These are phyloP conservation scores for Apostichopus leukothele DNA, from an alignment of 53 echinoderm and acorn worm species.

Conservation along the genomic window DNA sequence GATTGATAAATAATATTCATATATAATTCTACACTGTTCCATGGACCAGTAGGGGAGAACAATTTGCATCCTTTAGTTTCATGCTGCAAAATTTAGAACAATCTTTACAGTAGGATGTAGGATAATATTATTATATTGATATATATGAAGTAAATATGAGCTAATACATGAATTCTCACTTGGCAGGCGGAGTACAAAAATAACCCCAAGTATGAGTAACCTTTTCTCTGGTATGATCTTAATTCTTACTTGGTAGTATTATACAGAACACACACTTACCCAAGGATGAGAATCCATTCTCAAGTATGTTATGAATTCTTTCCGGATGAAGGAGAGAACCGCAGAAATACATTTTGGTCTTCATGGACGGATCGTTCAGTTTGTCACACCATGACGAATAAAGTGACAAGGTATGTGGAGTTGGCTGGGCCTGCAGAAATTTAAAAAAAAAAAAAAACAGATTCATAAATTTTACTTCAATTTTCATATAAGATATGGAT, in stretches of 20 bases:
- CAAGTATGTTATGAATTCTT: conserved; percentile 67
- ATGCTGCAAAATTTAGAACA: no score
- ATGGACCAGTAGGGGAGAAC: no score
- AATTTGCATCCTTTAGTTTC: no score
- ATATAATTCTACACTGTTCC: no score
- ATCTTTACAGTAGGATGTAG: no score
- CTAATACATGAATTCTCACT: conserved; percentile 21
- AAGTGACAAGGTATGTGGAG: conserved; percentile 15
- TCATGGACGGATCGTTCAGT: conserved; percentile 63
- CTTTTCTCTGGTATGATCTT: neutral
- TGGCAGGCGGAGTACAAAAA: no score
- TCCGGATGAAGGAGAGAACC: conserved; percentile 77
- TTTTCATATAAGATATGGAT: no score
- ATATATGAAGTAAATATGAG: no score
- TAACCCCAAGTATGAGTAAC: no score
- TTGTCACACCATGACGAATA: conserved; percentile 47
- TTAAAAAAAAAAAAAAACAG: neutral
- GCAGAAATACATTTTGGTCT: conserved; percentile 78
- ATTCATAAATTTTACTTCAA: no score
- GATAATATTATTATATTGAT: no score
- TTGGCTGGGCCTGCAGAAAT: conserved; percentile 51
- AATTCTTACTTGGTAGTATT: no score
- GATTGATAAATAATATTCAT: neutral
- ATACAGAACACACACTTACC: conserved; percentile 45
- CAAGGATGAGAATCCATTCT: conserved; percentile 78